These are phyloP conservation scores for Onychomys torridus DNA, from an alignment of 2,797 vertebrate genomes.

Conservation along the genomic window DNA sequence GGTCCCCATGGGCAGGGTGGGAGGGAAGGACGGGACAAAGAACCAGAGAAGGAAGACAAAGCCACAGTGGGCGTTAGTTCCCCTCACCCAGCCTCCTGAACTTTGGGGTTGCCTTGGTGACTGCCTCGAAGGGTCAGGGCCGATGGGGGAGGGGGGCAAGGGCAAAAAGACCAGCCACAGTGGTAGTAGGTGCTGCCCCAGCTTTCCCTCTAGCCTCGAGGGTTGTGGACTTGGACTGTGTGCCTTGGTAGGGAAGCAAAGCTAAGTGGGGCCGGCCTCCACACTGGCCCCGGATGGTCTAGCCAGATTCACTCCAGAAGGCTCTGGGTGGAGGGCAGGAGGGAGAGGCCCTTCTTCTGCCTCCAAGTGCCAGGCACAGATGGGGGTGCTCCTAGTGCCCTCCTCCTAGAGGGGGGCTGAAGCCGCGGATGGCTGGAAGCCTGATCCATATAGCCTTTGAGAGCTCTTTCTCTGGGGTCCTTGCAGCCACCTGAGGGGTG, in stretches of 20 bases:
- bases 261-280: background rate
- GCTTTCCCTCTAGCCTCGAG: background rate
- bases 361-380: background rate
- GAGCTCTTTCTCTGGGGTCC: background rate
- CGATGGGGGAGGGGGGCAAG: conserved; percentile 16
- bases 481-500: background rate
- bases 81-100: conserved; percentile 71
- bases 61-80: conserved; percentile 86
- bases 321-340: background rate
- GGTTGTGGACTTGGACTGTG: background rate
- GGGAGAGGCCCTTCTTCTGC: background rate
- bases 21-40: conserved; percentile 75
- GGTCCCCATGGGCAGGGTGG: conserved; percentile 28
- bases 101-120: conserved; percentile 83
- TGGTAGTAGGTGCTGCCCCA: background rate
- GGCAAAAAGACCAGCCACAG: background rate
- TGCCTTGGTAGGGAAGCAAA: background rate
- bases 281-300: background rate
- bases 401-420: background rate
- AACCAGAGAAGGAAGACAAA: conserved; percentile 81
- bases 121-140: conserved; percentile 79
- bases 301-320: background rate
- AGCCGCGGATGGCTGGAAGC: background rate
- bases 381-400: background rate
- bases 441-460: background rate